Evolutionary conservation across 2,888 invertebrate genomes (phyloP), one percentile per base, ranked within the genome.

Genomic region (Auanema freiburgensis): DNA sequence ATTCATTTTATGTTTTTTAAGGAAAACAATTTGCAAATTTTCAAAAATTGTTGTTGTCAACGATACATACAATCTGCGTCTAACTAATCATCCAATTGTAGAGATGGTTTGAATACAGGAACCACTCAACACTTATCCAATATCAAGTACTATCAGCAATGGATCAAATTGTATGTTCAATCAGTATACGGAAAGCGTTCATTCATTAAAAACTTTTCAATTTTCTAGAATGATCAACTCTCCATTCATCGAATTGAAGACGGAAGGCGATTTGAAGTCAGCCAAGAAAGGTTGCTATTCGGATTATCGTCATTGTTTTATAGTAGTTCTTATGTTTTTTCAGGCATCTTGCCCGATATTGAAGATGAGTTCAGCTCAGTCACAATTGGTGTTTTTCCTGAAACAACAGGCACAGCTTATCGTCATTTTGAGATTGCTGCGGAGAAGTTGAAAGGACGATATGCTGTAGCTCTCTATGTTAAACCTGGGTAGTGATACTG

Each of bases 361-460:
- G 25, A n/a, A 16, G n/a, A 14, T 21, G 14, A 55, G 2, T 57
- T 74, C 11, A 54, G 61, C 8, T 67, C 78, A n/a, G 66, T 79
- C 10, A 79, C 80, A 16, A 63, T 81, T 11, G 80, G 76, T 6
- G 59, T 73, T 1, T 80, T 80, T 57, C 64, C 65, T 18, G 55
- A 62, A 4, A 61, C 69, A 2, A 67, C 63, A 2, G 65, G 63
- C 21, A 51, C 67, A 11, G 44, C 58, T 5, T 77, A 72, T 57
- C 67, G 68, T 53, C 70, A 75, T 41, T 81, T 69, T 50, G 57
- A 68, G 58, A 78, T 75, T 44, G 70, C 73, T 0, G 78, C 79
- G 8, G 69, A 71, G 33, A 67, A 76, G 33, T 69, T 81, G 24
- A 60, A 65, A 43, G 81, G 81, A 16, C 74, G 77, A 54, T 81